Evolutionary conservation across 2,113 vertebrate species (phyloP), one percentile per base, ranked within the genome.

Genomic region (Marcusenius ussheri): DNA sequence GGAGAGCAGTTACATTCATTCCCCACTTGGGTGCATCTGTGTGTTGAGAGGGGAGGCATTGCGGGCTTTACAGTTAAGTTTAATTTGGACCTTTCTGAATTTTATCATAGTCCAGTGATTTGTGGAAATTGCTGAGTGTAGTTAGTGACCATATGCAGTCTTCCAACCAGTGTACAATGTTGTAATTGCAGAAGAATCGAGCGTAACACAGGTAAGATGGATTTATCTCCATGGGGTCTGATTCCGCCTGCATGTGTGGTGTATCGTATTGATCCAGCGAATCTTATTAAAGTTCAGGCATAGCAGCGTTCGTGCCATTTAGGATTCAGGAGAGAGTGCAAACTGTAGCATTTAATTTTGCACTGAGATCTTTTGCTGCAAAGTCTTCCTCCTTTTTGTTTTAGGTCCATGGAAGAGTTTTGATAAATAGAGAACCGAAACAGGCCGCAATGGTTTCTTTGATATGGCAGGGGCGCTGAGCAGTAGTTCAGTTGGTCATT

Each of bases 231-330:
- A 46, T 46, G 9, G 19, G 11, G 49, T 31, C 85, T 31, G 46
- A 31, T 53, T 31, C n/a, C 11, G 3, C 1, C 49, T 24, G 27
- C n/a, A 21, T 53, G 58, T 27, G 35, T 45, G n/a, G 21, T 13
- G 85, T 87, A 15, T 83, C 4, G 21, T 53, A 53, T 83, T 89
- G 88, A 89, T 89, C 88, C 62, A 35, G 62, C 50, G 6, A 83
- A 80, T 47, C 88, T 53, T 13, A 53, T 89, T 80, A 80, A 89
- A 89, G 45, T 80, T 77, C 66, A 51, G 45, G 17, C 47, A 21
- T 17, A 39, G n/a, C 45, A 49, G 83, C 5, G 1, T 46, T 84
- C 3, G 5, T 84, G 83, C 83, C 45, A 46, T 84, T 84, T 83
- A 39, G n/a, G n/a, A 77, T 51, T 31, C n/a, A 77, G 5, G 13